phyloP scores from a whole-genome alignment of 2,113 vertebrate species.

The Zosterops japonicus region DNA sequence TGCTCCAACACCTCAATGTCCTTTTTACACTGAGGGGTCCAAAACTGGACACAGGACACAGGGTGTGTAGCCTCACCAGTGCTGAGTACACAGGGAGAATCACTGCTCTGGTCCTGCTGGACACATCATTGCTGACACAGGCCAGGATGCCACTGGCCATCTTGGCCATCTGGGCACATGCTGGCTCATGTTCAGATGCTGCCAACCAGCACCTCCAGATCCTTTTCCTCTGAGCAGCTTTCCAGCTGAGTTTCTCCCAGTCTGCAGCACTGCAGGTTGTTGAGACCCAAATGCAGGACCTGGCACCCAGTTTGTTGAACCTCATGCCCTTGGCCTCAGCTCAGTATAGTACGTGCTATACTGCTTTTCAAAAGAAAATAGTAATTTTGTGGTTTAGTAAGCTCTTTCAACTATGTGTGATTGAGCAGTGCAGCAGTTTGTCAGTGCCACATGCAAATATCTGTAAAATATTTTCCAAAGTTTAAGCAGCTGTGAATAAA shows the following conservation, averaged over 20 bases:
- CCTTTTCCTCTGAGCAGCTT: not conserved
- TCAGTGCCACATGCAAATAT: not conserved
- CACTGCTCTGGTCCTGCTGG: not conserved
- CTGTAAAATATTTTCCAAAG: not conserved
- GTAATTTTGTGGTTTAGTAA: not conserved
- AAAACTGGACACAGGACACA: not conserved
- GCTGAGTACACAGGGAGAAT: accelerated
- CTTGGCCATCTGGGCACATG: not conserved
- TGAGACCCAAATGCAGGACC: not conserved
- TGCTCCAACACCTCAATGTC: not conserved
- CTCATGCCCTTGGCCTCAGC: not conserved
- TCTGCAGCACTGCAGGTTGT: not conserved
- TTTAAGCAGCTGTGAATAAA: not conserved
- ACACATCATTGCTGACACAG: not conserved
- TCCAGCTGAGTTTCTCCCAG: not conserved
- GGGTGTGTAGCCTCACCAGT: not conserved
- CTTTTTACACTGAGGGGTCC: not conserved
- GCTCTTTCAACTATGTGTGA: not conserved
- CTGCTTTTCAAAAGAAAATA: not conserved
- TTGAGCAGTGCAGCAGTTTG: not conserved
- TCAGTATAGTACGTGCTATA: not conserved
- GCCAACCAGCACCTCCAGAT: not conserved
- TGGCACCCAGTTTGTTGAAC: not conserved
- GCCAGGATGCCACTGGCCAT: not conserved
- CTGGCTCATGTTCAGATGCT: not conserved